phyloP scores from a whole-genome alignment of 2,113 vertebrate genomes.

The Nerophis lumbriciformis region DNA sequence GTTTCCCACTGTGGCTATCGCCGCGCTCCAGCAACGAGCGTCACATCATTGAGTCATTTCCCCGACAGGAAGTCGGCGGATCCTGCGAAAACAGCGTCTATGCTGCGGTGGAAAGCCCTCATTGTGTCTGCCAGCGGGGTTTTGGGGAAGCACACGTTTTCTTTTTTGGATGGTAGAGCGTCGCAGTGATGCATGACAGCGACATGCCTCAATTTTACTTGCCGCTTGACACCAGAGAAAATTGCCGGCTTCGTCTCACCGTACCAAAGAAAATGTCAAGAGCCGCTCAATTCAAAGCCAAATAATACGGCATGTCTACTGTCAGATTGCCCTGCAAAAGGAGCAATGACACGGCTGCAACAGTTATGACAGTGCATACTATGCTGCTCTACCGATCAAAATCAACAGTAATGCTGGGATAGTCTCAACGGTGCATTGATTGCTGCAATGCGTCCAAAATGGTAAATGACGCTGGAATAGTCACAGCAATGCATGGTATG shows the following conservation, averaged over 20 bases:
- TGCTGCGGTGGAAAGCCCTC: slow-evolving; percentile 39
- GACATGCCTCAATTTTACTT: background rate
- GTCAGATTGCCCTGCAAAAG: too few species aligned
- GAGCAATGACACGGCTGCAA: too few species aligned
- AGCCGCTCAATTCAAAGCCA: too few species aligned
- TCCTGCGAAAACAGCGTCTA: slow-evolving; percentile 58
- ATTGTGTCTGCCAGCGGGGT: slow-evolving; percentile 30
- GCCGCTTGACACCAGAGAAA: background rate
- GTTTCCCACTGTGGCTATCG: slow-evolving; percentile 47
- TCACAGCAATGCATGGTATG: too few species aligned
- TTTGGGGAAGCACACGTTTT: background rate
- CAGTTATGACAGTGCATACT: background rate
- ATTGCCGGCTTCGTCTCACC: background rate
- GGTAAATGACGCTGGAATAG: background rate
- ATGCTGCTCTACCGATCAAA: background rate
- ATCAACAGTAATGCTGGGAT: background rate
- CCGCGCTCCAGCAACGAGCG: slow-evolving; percentile 53
- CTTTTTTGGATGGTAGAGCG: slow-evolving; percentile 1
- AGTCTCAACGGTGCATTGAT: background rate
- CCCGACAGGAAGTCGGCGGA: slow-evolving; percentile 64
- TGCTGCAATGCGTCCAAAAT: background rate
- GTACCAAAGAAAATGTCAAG: background rate
- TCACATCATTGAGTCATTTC: slow-evolving; percentile 70
- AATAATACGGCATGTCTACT: too few species aligned
- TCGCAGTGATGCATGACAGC: background rate